Percentiles rank a stretch among this genome's conserved stretches.
phyloP scores from a whole-genome alignment of 2,888 invertebrate genomes.

The Meandrusa payeni region DNA sequence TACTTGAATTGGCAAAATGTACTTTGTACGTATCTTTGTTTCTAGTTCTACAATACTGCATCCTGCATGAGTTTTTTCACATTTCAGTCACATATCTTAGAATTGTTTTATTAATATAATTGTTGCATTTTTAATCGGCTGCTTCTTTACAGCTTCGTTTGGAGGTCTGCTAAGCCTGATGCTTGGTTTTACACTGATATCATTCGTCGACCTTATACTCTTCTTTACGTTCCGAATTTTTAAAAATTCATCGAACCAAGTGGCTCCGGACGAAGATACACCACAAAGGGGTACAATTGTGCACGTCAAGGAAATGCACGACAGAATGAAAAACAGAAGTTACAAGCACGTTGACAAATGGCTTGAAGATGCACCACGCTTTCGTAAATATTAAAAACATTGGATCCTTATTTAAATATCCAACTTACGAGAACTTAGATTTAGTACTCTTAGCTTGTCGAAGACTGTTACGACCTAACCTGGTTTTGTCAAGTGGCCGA shows the following conservation, averaged over 20 bases:
- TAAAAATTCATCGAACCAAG: constrained; percentile 44
- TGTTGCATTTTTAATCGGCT: constrained; percentile 21
- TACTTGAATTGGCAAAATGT: constrained; percentile 86
- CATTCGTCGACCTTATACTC: constrained; percentile 83
- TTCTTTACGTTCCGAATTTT: constrained; percentile 80
- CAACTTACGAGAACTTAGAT: too few relatives aligned
- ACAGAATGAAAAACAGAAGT: not conserved
- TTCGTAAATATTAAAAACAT: not conserved
- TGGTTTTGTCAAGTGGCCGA: too few relatives aligned
- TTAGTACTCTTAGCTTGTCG: too few relatives aligned
- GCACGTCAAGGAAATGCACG: not conserved
- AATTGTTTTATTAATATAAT: constrained; percentile 1
- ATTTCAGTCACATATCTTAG: not conserved
- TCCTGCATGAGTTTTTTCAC: too few relatives aligned
- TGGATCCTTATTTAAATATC: too few relatives aligned
- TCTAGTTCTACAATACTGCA: too few relatives aligned
- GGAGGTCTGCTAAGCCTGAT: constrained; percentile 86
- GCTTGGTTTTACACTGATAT: constrained; percentile 86
- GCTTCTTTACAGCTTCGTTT: constrained; percentile 81
- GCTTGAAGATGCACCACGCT: not conserved
- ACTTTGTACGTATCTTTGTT: constrained; percentile 78
- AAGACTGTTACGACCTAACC: too few relatives aligned
- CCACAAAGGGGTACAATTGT: not conserved
- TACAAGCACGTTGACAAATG: not conserved
- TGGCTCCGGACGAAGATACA: not conserved